These are phyloP conservation scores for Thunnus maccoyii DNA, from an alignment of 2,113 vertebrate genomes.

Conservation along the genomic window DNA sequence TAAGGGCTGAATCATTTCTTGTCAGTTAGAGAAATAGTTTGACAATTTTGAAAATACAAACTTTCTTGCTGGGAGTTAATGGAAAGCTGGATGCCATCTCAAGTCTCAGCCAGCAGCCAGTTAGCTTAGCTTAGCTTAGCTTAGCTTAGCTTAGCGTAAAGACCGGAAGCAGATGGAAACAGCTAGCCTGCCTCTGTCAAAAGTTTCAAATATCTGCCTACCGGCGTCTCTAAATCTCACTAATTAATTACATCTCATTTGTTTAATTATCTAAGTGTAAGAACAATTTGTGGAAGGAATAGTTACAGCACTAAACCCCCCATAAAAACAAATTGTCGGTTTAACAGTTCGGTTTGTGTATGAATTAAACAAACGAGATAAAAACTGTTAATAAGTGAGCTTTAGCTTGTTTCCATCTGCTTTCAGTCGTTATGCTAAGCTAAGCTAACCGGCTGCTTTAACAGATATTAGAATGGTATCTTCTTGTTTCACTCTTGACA, in stretches of 20 bases:
- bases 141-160: constrained; percentile 2
- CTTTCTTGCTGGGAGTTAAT: too few relatives aligned
- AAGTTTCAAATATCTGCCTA: neutral
- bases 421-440: constrained; percentile 3
- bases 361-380: too few relatives aligned
- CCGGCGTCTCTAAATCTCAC: too few relatives aligned
- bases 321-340: too few relatives aligned
- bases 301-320: too few relatives aligned
- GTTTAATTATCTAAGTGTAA: too few relatives aligned
- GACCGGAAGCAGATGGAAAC: neutral
- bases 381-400: too few relatives aligned
- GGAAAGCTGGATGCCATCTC: neutral
- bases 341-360: too few relatives aligned
- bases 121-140: neutral
- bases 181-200: neutral
- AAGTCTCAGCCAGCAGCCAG: neutral
- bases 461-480: neutral
- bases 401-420: neutral
- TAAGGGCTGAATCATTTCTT: neutral
- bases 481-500: neutral
- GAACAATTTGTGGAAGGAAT: too few relatives aligned
- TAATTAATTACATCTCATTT: too few relatives aligned
- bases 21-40: neutral
- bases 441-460: neutral
- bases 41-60: neutral